Conservation (phyloP, 2,888 invertebrate genomes). For the Dyspetes luteomarginatus region DNA sequence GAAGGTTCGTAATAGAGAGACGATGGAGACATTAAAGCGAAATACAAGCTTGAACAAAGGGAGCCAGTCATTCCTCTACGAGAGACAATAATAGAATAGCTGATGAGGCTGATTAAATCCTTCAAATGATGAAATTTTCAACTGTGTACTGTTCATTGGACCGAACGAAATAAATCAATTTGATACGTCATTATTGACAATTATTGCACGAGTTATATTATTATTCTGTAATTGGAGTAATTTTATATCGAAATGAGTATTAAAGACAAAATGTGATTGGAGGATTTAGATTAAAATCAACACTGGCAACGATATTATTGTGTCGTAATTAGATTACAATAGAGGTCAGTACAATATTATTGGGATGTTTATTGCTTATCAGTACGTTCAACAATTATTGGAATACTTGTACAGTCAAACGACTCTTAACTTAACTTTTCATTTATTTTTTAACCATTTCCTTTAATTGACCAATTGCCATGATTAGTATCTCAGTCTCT, state of each 20-base stretch:
- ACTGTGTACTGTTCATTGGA: background rate
- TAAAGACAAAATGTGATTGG: background rate
- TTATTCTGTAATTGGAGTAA: background rate
- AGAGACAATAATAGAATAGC: background rate
- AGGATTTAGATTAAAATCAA: background rate
- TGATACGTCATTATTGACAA: background rate
- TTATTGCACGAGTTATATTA: background rate
- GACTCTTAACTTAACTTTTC: too few species aligned
- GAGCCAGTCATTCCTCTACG: background rate
- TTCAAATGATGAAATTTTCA: background rate
- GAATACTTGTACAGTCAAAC: too few species aligned
- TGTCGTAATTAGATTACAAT: background rate
- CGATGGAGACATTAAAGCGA: conserved; percentile 6
- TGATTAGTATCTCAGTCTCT: too few species aligned
- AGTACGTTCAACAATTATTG: background rate
- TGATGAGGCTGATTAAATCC: background rate
- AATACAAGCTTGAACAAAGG: background rate
- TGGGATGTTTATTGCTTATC: background rate
- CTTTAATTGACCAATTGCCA: too few species aligned
- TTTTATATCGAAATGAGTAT: background rate
- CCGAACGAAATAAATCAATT: background rate
- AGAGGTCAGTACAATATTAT: background rate
- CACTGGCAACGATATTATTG: background rate
- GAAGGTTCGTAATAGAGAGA: background rate
- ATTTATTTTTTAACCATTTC: too few species aligned